Percentiles rank a stretch among this genome's conserved stretches.
Evolutionary conservation across 1,140 invertebrate species (phyloP).

Genomic region (Xylocopa sonorina): DNA sequence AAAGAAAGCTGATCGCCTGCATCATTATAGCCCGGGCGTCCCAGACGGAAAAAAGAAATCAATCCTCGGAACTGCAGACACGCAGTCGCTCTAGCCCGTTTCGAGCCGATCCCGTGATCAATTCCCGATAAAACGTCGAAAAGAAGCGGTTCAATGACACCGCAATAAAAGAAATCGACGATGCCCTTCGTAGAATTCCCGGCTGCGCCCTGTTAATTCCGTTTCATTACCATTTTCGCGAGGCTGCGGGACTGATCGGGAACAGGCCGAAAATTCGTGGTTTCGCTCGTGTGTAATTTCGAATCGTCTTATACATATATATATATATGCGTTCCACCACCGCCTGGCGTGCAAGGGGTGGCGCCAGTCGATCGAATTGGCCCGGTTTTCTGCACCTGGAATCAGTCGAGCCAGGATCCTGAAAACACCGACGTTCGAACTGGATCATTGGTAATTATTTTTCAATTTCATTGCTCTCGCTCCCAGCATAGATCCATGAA

Average conservation of each 20-base stretch:
- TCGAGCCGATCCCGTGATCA: not conserved
- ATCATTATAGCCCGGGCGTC: slow-evolving; percentile 15
- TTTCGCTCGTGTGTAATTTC: slow-evolving; percentile 63
- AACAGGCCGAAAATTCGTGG: slow-evolving; percentile 65
- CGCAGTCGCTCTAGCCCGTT: not conserved
- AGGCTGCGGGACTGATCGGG: slow-evolving; percentile 14
- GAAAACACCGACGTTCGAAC: no score
- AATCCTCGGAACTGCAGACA: slow-evolving; percentile 6
- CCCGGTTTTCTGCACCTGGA: slow-evolving; percentile 58
- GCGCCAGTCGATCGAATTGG: slow-evolving; percentile 8
- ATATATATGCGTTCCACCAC: slow-evolving; percentile 34
- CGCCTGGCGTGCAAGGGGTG: slow-evolving; percentile 3
- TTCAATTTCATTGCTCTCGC: no score
- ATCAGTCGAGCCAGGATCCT: no score
- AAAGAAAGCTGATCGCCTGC: slow-evolving; percentile 23
- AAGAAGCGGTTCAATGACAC: slow-evolving; percentile 63
- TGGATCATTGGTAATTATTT: no score
- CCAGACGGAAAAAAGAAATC: slow-evolving; percentile 40
- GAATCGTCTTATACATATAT: slow-evolving; percentile 54
- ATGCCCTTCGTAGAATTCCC: slow-evolving; percentile 8
- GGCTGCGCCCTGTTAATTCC: slow-evolving; percentile 56
- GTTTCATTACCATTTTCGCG: slow-evolving; percentile 60
- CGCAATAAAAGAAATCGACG: slow-evolving; percentile 25
- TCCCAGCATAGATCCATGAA: no score
- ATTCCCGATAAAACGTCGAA: not conserved